Evolutionary conservation across 2,797 vertebrate genomes (phyloP), one percentile per base, ranked within the genome.

Genomic region (Diplodus puntazzo): DNA sequence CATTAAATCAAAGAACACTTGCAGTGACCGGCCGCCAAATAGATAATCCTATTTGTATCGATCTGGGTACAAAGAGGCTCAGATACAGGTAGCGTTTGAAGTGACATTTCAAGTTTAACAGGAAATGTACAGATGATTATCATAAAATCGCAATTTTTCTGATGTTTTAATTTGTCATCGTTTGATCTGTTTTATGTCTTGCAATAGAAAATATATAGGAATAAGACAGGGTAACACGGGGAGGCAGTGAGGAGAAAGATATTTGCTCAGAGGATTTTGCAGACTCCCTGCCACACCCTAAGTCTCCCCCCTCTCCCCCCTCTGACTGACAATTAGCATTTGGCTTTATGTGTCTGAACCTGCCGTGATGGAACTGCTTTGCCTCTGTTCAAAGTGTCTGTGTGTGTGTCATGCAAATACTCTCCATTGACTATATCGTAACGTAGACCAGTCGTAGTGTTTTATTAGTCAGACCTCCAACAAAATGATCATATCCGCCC

Each of bases 331-430:
- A 77, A 71, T 80, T 70, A 75, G 34, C 55, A 17, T 80, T 63
- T 76, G 2, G 6, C 16, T 77, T 52, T 60, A 77, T 75, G 50
- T 83, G 83, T 85, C 80, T 83, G 58, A 76, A 82, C 84, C n/a
- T 87, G 88, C 58, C 43, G 16, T 7, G 1, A 61, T 53, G 34
- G 49, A 75, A 66, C 43, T 63, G 53, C 23, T 62, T 68, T 48
- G 9, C 20, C 34, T 62, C 17, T 18, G 16, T 53, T 14, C 42
- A 43, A 77, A 39, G 39, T 50, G 13, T 65, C 50, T n/a, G n/a
- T n/a, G n/a, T 10, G 17, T 77, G 67, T 75, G 61, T 71, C 72
- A 69, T 48, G 14, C 43, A 77, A 70, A 73, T 61, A n/a, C 45
- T 71, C 25, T 25, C 13, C 55, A 54, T 2, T 70, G 52, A 66